Base-by-base conservation (phyloP, 2,888 invertebrate genomes). In the Ormyrus labotus region DNA sequence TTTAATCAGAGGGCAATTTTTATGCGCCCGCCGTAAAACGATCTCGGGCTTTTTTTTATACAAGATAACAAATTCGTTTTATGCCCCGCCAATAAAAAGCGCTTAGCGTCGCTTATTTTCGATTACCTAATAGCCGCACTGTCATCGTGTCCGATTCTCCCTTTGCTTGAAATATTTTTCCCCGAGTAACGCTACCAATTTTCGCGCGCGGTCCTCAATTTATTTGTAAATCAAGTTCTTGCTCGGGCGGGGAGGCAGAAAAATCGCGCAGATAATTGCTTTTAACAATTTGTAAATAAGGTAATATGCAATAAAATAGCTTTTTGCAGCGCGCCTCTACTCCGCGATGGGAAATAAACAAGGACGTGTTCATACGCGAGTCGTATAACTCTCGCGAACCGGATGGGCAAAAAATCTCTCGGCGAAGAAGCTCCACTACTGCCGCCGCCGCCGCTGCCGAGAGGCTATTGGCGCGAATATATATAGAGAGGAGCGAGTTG, bases 151-250 rank as follows among this genome's bases (percentile, higher is more conserved):
- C 50, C 19, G 51, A 65, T 48, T 48, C 8, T 64, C 48, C 47
- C n/a, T 64, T 48, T 64, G 5, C 63, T 11, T 63, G 9, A 64
- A 64, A 64, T n/a, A 19, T 51, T 64, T 64, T 19, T 55, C 50
- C n/a, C 13, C 19, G 1, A 1, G 1, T 19, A 19, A 19, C 19
- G 19, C 19, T 19, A 19, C 19, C 19, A 19, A 19, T 19, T 19
- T 19, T 19, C 11, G 7, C 6, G 53, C 47, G 34, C 58, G 51
- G 50, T 51, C 34, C 19, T 74, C 53, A 19, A 82, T 80, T 79
- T 80, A 76, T 82, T 81, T 81, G 74, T 69, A 78, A 80, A 80
- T 73, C 68, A 68, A 45, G 47, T 70, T 80, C 65, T 70, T 74
- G 67, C 55, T n/a, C 1, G 3, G 1, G 50, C 50, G 13, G 19